Base-by-base conservation (phyloP, 2,888 invertebrate species). In the Autographa pulchrina region DNA sequence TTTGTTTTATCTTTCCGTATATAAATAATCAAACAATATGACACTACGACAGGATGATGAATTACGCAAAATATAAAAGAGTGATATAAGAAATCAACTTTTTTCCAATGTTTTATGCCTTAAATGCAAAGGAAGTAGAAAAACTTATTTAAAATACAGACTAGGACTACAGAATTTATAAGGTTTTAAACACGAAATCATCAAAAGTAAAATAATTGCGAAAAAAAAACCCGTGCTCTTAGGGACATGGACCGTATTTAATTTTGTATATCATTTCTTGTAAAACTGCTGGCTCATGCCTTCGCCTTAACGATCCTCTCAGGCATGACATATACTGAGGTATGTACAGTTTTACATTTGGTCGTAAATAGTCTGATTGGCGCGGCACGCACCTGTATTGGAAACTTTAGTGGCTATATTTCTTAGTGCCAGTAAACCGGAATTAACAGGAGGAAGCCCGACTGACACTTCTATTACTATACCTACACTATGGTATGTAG, bases 401-500 rank as follows among this genome's bases (percentile, higher is more conserved):
- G 68, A 62, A 75, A 71, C 61, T 75, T 76, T 77, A 80, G 68
- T 71, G 71, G 59, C 73, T 41, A 70, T 78, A 80, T 80, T 70
- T 75, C 59, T 75, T 71, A 74, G 70, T 78, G 73, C 62, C 61
- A 56, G 70, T 82, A 77, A 78, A 82, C 64, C 35, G 62, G 67
- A 73, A 80, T 78, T 82, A 82, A 63, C 65, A 52, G 65, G 9
- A 60, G 63, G 54, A 63, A 65, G 41, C 31, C 48, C 56, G 61
- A 72, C 52, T 72, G 69, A 70, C 68, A 73, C 62, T 58, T 65
- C 62, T 62, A 58, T 68, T 62, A 65, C 65, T 54, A 18, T 68
- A 32, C 48, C 52, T n/a, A n/a, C n/a, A 7, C 43, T 43, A 8
- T 16, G 25, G 25, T 25, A 25, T 25, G 25, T 25, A 25, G 2